Evolutionary conservation across 2,888 invertebrate species (phyloP).

Genomic region (Sturmia bella): DNA sequence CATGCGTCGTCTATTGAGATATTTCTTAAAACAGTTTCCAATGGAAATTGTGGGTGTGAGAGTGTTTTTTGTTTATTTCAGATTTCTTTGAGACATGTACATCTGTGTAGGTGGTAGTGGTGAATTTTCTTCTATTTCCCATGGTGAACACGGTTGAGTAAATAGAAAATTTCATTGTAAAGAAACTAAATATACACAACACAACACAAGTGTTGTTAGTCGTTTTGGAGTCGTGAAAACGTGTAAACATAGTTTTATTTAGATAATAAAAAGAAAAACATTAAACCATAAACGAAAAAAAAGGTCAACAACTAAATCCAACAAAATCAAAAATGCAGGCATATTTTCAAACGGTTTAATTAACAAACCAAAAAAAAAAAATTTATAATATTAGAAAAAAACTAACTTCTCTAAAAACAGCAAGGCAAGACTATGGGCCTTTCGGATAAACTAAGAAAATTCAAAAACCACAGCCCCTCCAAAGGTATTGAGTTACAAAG

Average conservation of each 20-base stretch:
- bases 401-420: neutral
- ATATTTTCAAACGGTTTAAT: conserved; percentile 27
- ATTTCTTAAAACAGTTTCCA: conserved; percentile 16
- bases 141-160: conserved; percentile 56
- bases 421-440: conserved; percentile 73
- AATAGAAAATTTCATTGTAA: conserved; percentile 17
- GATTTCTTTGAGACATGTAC: neutral
- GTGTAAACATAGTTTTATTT: conserved; percentile 46
- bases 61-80: conserved; percentile 21
- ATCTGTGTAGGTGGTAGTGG: conserved; percentile 55
- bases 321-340: neutral
- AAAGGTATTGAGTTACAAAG: conserved; percentile 75
- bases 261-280: too few species aligned
- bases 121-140: conserved; percentile 50
- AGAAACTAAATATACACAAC: conserved; percentile 38
- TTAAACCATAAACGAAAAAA: conserved; percentile 6
- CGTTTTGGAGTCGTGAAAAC: conserved; percentile 55
- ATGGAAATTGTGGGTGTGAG: conserved; percentile 27
- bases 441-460: conserved; percentile 73
- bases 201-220: conserved; percentile 55
- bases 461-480: conserved; percentile 72
- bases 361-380: conserved; percentile 29
- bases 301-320: conserved; percentile 20
- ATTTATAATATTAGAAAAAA: conserved; percentile 21
- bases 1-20: neutral